Percentiles rank a stretch among this genome's conserved stretches.
These are phyloP conservation scores for Ceyx margarethae DNA, from an alignment of 2,113 vertebrate species.

Conservation along the genomic window DNA sequence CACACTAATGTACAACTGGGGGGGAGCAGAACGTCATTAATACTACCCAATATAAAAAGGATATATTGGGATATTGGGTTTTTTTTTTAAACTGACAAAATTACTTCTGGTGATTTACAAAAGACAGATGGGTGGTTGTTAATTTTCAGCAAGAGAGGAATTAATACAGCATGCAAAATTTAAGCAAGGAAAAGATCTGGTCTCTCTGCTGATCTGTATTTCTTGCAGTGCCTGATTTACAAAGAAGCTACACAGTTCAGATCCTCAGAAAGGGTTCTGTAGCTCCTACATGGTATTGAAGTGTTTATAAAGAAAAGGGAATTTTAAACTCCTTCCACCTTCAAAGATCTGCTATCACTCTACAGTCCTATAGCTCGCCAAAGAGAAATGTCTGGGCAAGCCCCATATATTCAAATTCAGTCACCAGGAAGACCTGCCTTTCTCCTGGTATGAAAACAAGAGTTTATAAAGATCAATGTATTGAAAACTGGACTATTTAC, in stretches of 20 bases:
- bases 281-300: background rate
- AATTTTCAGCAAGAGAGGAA: background rate
- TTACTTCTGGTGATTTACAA: background rate
- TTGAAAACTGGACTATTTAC: background rate
- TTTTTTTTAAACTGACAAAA: background rate
- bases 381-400: background rate
- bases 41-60: background rate
- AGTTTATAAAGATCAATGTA: background rate
- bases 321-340: background rate
- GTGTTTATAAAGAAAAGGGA: background rate
- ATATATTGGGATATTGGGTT: too few species aligned
- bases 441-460: background rate
- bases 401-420: background rate
- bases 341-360: background rate
- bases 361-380: background rate
- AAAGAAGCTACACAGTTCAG: background rate
- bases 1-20: fast-evolving
- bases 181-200: background rate
- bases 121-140: background rate
- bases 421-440: background rate
- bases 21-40: background rate
- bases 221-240: background rate
- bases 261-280: background rate
- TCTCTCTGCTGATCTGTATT: background rate
- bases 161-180: background rate